These are phyloP conservation scores for Tribolium castaneum DNA, from an alignment of 1,140 invertebrate species.

Conservation along the genomic window DNA sequence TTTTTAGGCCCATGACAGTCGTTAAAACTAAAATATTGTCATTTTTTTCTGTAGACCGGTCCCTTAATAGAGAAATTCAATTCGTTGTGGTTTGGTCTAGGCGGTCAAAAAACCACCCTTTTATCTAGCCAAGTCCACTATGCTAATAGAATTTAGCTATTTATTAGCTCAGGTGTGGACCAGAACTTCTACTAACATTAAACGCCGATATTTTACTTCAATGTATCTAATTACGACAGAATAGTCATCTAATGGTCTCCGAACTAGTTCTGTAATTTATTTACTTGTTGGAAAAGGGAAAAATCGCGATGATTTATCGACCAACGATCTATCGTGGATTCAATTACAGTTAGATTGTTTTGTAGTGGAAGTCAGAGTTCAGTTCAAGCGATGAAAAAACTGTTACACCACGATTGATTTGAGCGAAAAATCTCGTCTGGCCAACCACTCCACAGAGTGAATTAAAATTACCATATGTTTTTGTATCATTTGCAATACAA, in stretches of 20 bases:
- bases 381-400: background rate
- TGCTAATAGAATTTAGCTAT: conserved; percentile 45
- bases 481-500: conserved; percentile 29
- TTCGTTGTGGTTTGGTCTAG: conserved; percentile 36
- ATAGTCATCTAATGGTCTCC: conserved; percentile 2
- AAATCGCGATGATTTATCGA: conserved; percentile 20
- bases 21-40: too few species aligned
- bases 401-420: background rate
- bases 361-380: too few species aligned
- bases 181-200: conserved; percentile 25
- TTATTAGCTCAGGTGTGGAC: conserved; percentile 44
- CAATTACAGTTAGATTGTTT: conserved; percentile 24
- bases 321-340: conserved; percentile 1
- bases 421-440: too few species aligned
- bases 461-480: conserved; percentile 22
- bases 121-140: conserved; percentile 38
- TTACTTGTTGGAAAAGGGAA: conserved; percentile 2
- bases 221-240: conserved; percentile 26
- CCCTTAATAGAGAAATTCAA: conserved; percentile 37
- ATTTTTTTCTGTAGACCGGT: too few species aligned
- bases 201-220: conserved; percentile 26
- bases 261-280: conserved; percentile 20
- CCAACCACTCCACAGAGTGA: background rate
- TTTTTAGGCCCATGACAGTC: too few species aligned
- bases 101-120: background rate